Conservation (phyloP, 2,113 vertebrate species). For the Entosphenus tridentatus region DNA sequence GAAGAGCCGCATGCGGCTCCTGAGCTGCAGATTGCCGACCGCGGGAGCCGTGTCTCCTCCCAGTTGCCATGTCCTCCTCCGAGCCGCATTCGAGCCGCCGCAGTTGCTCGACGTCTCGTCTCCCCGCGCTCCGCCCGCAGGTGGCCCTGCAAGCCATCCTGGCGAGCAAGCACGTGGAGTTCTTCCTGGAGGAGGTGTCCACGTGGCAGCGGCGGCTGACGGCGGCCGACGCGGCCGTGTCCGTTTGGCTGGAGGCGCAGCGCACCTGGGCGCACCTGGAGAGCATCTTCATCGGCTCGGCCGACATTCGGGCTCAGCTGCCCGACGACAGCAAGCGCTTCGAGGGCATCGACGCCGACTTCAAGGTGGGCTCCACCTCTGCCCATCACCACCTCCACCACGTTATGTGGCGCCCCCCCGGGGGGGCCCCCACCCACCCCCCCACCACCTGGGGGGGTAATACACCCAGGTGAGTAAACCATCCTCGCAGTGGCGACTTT, state of each 20-base stretch:
- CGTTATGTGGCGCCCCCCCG: too few relatives aligned
- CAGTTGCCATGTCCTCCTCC: too few relatives aligned
- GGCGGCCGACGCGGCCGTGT: slow-evolving; percentile 27
- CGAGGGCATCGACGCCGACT: slow-evolving; percentile 28
- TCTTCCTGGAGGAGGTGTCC: slow-evolving; percentile 33
- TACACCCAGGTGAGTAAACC: too few relatives aligned
- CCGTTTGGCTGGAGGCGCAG: slow-evolving; percentile 44
- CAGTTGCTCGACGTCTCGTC: too few relatives aligned
- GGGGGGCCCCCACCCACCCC: background rate
- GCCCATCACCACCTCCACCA: too few relatives aligned
- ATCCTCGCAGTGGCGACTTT: too few relatives aligned
- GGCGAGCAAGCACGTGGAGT: slow-evolving; percentile 32
- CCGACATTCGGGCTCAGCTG: slow-evolving; percentile 37
- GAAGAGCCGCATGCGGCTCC: too few relatives aligned
- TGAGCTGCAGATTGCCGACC: too few relatives aligned
- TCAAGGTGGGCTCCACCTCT: slow-evolving; percentile 40
- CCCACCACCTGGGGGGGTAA: background rate
- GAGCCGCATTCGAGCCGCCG: too few relatives aligned
- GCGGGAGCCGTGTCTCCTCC: too few relatives aligned
- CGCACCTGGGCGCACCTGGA: slow-evolving; percentile 31
- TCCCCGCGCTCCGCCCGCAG: slow-evolving; percentile 12
- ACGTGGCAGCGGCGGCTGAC: slow-evolving; percentile 31
- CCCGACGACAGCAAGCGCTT: slow-evolving; percentile 29
- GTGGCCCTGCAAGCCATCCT: slow-evolving; percentile 41
- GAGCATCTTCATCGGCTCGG: slow-evolving; percentile 41